Evolutionary conservation across 2,888 invertebrate species (phyloP), one percentile per base, ranked within the genome.

Genomic region (Caenorhabditis doughertyi): DNA sequence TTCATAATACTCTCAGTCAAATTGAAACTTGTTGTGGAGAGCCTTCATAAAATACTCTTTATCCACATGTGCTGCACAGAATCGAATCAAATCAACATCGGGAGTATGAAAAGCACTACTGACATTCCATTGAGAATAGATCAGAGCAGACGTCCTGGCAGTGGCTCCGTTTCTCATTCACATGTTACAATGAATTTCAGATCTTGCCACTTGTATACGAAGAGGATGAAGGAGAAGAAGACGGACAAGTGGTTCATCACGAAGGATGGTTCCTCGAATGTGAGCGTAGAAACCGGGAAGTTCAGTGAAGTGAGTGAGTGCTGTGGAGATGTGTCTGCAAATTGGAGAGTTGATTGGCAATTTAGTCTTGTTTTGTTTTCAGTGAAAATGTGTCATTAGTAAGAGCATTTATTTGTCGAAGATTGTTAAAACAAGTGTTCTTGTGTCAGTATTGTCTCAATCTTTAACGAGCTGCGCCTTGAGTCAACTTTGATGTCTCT

Each of bases 121-220:
- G 25, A 89, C 85, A 25, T 87, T 86, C 49, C 84, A 80, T 56
- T 89, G 89, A 0, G 85, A 73, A 71, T 90, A 90, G 62, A 89
- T 80, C 53, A 81, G 76, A 18, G 83, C 62, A 51, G 84, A 84
- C 55, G 84, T 81, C 13, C 87, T 72, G n/a, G 89, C 84, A 29
- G 83, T 81, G 2, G 72, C 73, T 5, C 89, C 89, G 72, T 89
- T 90, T 39, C 90, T 62, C 18, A 85, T 84, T 89, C 90, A 90
- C 90, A 90, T 90, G 3, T 82, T 83, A 18, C 86, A 84, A 51
- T 81, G 58, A 77, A 83, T 85, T 64, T 90, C 89, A 5, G 87
- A 74, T 8, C 87, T 67, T 0, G 84, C 84, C 0, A 87, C 89
- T 67, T 88, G 88, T 29, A 90, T 88, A 47, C 87, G 58, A 9